A percentile compares a stretch with the other conserved stretches of the same genome.
These are phyloP conservation scores for Lordiphosa stackelbergi DNA, from an alignment of 1,140 invertebrate genomes.

Conservation along the genomic window DNA sequence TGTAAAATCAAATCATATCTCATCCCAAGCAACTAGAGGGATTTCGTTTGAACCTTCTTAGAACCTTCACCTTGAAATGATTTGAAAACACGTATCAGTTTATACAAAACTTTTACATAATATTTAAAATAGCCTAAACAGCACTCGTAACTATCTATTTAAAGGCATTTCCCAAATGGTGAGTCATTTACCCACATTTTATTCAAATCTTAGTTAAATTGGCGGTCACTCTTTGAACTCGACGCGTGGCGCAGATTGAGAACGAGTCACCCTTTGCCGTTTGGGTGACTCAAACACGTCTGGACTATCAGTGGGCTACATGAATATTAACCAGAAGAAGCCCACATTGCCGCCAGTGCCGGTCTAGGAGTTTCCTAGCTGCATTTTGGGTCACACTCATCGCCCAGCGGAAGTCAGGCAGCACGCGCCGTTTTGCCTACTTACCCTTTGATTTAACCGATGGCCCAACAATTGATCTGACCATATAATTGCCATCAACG, in stretches of 20 bases:
- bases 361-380: too few relatives aligned
- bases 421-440: constrained; percentile 34
- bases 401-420: constrained; percentile 54
- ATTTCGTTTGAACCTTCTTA: too few relatives aligned
- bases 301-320: constrained; percentile 41
- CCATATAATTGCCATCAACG: constrained; percentile 12
- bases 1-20: too few relatives aligned
- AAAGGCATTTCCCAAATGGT: constrained; percentile 18
- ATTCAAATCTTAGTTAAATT: constrained; percentile 18
- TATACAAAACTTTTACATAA: too few relatives aligned
- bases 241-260: constrained; percentile 42
- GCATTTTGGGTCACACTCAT: constrained; percentile 20
- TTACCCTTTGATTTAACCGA: constrained; percentile 47
- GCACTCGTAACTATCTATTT: too few relatives aligned
- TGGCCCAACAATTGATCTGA: constrained; percentile 14
- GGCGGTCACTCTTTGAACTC: constrained; percentile 58
- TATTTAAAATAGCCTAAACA: too few relatives aligned
- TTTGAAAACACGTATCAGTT: too few relatives aligned
- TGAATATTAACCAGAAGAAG: constrained; percentile 65
- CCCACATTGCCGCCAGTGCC: background rate
- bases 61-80: too few relatives aligned
- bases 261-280: constrained; percentile 24
- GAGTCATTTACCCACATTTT: constrained; percentile 49
- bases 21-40: too few relatives aligned
- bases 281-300: constrained; percentile 64